Base-by-base conservation (phyloP, 2,888 invertebrate genomes). In the Neuroscelio doddi region DNA sequence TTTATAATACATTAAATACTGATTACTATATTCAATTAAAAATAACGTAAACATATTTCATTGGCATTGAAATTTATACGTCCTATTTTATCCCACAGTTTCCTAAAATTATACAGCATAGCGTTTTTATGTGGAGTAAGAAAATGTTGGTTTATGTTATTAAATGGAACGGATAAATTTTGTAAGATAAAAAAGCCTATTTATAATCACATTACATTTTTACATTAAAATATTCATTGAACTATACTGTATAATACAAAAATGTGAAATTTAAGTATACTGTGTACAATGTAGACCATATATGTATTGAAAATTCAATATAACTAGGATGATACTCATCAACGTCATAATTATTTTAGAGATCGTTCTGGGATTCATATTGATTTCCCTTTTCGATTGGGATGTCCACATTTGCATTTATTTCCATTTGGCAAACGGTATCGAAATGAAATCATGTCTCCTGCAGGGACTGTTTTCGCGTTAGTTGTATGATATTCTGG, bases 351-450 rank as follows among this genome's bases (percentile, higher is more conserved):
- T 65, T 51, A 65, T 65, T 65, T 56, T 59, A 65, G 51, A 61
- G 56, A 41, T 55, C 65, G 51, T 51, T 56, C 55, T 56, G 57
- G 57, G 61, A 56, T 56, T 65, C 59, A 59, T 58, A 58, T 50
- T 59, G 59, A 59, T 66, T 66, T 62, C 57, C 57, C 49, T 49
- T 62, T 66, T 47, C 66, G 61, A 61, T 66, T 57, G 61, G 66
- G 52, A 62, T 66, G 62, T 58, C 57, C 53, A 50, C 66, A 67
- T 67, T 67, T 63, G 62, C 66, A 67, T 67, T 55, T 49, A 38
- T 61, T 61, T 61, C 52, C 61, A 65, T 65, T 65, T 47, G 52
- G 65, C 59, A 64, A 59, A 50, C 59, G 44, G 47, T 49, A 57
- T 57, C 49, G 42, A 17, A 57, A 52, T 53, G 65, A 65, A 61